Evolutionary conservation across 2,888 invertebrate genomes (phyloP).

Genomic region (Pseudanteris insignis): DNA sequence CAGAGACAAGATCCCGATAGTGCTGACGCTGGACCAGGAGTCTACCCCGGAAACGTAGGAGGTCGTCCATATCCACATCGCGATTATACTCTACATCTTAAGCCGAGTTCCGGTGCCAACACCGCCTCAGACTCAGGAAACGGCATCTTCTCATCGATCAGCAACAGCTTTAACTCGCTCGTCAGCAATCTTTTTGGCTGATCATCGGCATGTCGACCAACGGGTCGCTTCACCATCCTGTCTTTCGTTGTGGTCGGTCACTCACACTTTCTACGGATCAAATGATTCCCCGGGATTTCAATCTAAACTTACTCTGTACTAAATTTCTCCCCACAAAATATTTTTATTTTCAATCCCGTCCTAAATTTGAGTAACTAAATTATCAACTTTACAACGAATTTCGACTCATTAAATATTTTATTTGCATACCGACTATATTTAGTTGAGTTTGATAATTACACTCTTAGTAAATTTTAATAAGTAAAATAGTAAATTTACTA

Average conservation of each 20-base stretch:
- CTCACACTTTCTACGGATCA: slow-evolving; percentile 46
- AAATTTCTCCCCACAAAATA: slow-evolving; percentile 20
- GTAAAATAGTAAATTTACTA: no score
- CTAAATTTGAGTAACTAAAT: not conserved
- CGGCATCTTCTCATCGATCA: slow-evolving; percentile 80
- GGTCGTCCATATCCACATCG: slow-evolving; percentile 56
- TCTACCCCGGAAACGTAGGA: slow-evolving; percentile 51
- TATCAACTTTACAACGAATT: no score
- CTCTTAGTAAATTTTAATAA: no score
- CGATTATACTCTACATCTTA: slow-evolving; percentile 58
- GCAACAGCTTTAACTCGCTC: slow-evolving; percentile 80
- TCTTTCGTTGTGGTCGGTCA: slow-evolving; percentile 43
- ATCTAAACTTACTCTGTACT: slow-evolving; percentile 15
- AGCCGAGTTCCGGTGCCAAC: slow-evolving; percentile 57
- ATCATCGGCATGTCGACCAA: slow-evolving; percentile 51
- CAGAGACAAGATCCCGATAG: slow-evolving; percentile 48
- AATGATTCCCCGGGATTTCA: slow-evolving; percentile 37
- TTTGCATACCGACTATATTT: no score
- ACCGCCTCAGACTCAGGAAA: slow-evolving; percentile 58
- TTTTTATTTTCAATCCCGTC: not conserved
- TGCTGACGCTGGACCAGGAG: slow-evolving; percentile 50
- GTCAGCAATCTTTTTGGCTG: slow-evolving; percentile 82
- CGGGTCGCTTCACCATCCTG: slow-evolving; percentile 45
- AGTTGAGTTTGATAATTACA: no score
- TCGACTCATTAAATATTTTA: no score